These are phyloP conservation scores for Odocoileus hemionus DNA, from an alignment of 2,113 vertebrate genomes.

Conservation along the genomic window DNA sequence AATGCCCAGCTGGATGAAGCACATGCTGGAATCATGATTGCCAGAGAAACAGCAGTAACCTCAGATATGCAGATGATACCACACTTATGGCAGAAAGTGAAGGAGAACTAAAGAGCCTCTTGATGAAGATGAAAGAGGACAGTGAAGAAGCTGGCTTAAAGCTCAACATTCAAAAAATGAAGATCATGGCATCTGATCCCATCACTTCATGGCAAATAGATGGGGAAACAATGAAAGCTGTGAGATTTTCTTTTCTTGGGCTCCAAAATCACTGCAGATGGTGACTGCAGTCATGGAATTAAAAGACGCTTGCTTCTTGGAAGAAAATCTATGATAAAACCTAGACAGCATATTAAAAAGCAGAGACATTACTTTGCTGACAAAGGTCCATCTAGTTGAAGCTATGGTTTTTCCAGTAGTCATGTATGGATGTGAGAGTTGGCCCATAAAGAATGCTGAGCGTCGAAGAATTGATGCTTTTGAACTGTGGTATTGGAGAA, in stretches of 20 bases:
- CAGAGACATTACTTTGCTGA: neutral
- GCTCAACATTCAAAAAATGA: neutral
- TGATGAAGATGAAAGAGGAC: neutral
- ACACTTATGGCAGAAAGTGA: neutral
- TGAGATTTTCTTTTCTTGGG: neutral
- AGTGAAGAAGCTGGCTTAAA: neutral
- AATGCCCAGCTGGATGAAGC: neutral
- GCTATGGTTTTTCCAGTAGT: neutral
- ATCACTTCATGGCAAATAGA: neutral
- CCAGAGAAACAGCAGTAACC: neutral
- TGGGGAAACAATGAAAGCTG: neutral
- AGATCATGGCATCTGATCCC: neutral
- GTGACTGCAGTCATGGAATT: neutral
- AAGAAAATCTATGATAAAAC: neutral
- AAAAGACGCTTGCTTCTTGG: neutral
- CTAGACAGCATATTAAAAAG: neutral
- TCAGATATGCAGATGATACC: neutral
- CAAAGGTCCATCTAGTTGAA: neutral
- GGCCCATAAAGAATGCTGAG: neutral
- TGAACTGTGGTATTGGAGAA: neutral
- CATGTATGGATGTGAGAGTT: neutral
- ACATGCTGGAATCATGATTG: neutral
- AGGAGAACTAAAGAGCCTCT: neutral
- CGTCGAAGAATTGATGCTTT: fast-evolving
- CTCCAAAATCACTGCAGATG: neutral